phyloP scores from a whole-genome alignment of 2,113 vertebrate species.

The Anguilla rostrata region DNA sequence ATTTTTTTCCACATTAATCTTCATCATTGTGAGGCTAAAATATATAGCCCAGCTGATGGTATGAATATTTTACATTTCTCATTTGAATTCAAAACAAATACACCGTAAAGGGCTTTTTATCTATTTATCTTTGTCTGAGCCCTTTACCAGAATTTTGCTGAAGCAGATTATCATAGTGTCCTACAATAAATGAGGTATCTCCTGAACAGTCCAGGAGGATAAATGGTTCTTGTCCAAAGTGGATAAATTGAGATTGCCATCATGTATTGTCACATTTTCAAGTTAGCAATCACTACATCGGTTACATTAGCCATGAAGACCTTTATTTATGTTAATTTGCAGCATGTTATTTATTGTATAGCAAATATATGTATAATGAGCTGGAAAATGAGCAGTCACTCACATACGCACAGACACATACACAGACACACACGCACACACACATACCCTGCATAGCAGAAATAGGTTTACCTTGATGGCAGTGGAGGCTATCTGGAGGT shows the following conservation, averaged over 20 bases:
- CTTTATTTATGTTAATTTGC: not conserved
- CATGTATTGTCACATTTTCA: too few species aligned
- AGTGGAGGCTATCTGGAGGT: conserved; percentile 78
- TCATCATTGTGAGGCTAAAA: conserved; percentile 50
- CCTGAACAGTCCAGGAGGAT: not conserved
- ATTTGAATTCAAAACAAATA: conserved; percentile 60
- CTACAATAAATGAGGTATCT: not conserved
- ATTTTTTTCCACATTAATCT: conserved; percentile 49
- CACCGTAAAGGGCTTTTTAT: conserved; percentile 49
- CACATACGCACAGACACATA: not conserved
- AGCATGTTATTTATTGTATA: not conserved
- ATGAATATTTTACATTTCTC: conserved; percentile 67
- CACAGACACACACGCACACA: not conserved
- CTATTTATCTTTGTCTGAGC: conserved; percentile 60
- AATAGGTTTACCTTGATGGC: conserved; percentile 74
- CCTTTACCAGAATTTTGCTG: conserved; percentile 56
- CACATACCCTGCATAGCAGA: not conserved
- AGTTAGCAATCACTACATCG: too few species aligned
- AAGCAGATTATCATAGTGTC: not conserved
- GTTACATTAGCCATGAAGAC: too few species aligned
- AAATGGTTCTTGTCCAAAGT: too few species aligned
- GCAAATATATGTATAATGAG: not conserved
- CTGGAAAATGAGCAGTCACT: not conserved
- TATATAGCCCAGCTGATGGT: conserved; percentile 50
- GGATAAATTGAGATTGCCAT: too few species aligned